Evolutionary conservation across 2,888 invertebrate species (phyloP).

Genomic region (Trisateles emortualis): DNA sequence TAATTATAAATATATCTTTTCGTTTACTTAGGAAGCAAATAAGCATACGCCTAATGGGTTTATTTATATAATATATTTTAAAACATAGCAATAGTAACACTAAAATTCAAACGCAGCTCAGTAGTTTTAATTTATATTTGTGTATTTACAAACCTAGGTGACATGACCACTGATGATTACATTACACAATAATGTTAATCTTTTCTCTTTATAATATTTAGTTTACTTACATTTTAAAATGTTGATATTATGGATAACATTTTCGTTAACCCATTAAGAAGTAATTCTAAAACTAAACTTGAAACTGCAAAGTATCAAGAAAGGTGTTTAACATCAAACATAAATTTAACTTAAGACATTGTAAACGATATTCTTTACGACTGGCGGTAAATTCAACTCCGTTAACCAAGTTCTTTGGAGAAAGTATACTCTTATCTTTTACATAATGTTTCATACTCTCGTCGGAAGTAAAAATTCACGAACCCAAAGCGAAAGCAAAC

Average conservation of each 20-base stretch:
- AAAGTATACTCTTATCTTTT: slow-evolving; percentile 48
- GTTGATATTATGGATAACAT: not conserved
- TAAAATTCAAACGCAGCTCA: too few relatives aligned
- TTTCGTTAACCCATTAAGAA: slow-evolving; percentile 8
- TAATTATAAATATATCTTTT: too few relatives aligned
- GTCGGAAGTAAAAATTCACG: slow-evolving; percentile 48
- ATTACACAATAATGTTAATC: too few relatives aligned
- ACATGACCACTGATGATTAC: too few relatives aligned
- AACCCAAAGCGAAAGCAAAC: slow-evolving; percentile 39
- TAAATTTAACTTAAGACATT: slow-evolving; percentile 30
- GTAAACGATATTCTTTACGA: slow-evolving; percentile 41
- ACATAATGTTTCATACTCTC: slow-evolving; percentile 46
- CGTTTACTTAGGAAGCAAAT: too few relatives aligned
- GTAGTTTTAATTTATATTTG: too few relatives aligned
- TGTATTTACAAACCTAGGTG: too few relatives aligned
- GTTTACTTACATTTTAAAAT: too few relatives aligned
- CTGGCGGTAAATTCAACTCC: slow-evolving; percentile 27
- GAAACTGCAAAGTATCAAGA: slow-evolving; percentile 27
- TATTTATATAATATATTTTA: too few relatives aligned
- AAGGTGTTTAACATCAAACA: slow-evolving; percentile 38
- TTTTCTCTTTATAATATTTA: too few relatives aligned
- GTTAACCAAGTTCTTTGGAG: slow-evolving; percentile 27
- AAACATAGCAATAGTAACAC: too few relatives aligned
- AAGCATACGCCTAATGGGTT: too few relatives aligned
- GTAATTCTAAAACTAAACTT: slow-evolving; percentile 1